These are phyloP conservation scores for Harmothoe impar DNA, from an alignment of 2,888 invertebrate species.

Conservation along the genomic window DNA sequence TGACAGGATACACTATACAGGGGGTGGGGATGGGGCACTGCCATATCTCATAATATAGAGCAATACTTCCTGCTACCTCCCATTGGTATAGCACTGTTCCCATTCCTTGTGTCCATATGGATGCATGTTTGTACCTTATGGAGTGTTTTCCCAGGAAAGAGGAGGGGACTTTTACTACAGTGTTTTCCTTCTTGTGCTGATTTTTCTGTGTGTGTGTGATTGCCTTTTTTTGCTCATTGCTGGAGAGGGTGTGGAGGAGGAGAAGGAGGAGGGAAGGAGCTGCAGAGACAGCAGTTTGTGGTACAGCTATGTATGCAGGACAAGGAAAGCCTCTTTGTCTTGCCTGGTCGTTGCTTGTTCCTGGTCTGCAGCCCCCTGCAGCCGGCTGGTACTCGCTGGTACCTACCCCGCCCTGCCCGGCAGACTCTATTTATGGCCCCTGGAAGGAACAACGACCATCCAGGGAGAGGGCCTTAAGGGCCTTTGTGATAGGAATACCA, in stretches of 20 bases:
- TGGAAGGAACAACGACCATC: not conserved
- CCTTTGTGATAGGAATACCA: not conserved
- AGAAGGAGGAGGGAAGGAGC: too few relatives aligned
- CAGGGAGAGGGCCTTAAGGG: conserved; percentile 23
- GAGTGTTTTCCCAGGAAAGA: too few relatives aligned
- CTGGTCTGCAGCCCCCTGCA: not conserved
- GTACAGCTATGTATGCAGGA: conserved; percentile 25
- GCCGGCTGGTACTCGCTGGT: not conserved
- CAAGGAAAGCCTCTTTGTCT: conserved; percentile 35
- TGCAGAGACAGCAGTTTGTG: not conserved
- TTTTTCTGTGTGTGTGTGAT: not conserved
- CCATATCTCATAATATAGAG: too few relatives aligned
- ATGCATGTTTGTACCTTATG: too few relatives aligned
- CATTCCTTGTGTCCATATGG: too few relatives aligned
- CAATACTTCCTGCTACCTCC: too few relatives aligned
- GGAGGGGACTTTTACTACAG: too few relatives aligned
- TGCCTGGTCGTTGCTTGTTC: not conserved
- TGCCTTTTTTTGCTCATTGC: not conserved
- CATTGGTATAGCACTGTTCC: too few relatives aligned
- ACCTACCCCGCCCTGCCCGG: not conserved
- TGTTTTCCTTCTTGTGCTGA: not conserved
- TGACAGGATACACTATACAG: too few relatives aligned
- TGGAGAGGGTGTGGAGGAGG: not conserved
- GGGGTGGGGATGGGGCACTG: too few relatives aligned
- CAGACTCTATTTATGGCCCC: not conserved